Percentiles rank a stretch among this genome's conserved stretches.
Evolutionary conservation across 2,888 invertebrate genomes (phyloP).

Genomic region (Meghimatium bilineatum): DNA sequence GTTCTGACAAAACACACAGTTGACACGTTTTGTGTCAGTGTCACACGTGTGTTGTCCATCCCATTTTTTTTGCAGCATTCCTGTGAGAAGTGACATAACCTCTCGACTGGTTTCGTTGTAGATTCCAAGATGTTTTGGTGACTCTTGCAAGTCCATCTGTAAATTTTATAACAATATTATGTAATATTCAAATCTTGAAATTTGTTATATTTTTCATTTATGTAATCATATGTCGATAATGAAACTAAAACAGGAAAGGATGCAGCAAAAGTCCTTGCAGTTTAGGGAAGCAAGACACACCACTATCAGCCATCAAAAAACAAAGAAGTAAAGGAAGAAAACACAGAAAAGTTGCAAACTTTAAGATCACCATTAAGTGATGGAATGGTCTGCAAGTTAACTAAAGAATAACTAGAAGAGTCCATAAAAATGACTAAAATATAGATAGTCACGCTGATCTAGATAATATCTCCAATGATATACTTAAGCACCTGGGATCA

Average conservation of each 20-base stretch:
- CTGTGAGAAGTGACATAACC: slow-evolving; percentile 85
- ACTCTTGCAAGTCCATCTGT: slow-evolving; percentile 89
- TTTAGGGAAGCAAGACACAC: no score
- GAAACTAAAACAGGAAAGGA: not conserved
- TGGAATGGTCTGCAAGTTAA: no score
- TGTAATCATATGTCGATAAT: not conserved
- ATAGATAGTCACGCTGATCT: no score
- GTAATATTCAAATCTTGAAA: not conserved
- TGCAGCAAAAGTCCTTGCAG: no score
- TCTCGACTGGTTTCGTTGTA: slow-evolving; percentile 83
- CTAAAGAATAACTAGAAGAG: no score
- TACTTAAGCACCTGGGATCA: no score
- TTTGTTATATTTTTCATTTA: not conserved
- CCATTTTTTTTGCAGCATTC: slow-evolving; percentile 87
- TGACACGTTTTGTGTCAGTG: slow-evolving; percentile 79
- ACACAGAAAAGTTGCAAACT: no score
- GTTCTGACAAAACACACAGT: slow-evolving; percentile 92
- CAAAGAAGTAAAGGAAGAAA: no score
- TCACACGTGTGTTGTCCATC: slow-evolving; percentile 81
- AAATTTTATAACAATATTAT: not conserved
- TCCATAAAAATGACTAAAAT: no score
- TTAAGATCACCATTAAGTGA: no score
- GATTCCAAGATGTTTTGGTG: slow-evolving; percentile 88
- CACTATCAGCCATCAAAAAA: no score
- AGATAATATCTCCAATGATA: no score